These are phyloP conservation scores for Silurus asotus DNA, from an alignment of 2,113 vertebrate species.

Conservation along the genomic window DNA sequence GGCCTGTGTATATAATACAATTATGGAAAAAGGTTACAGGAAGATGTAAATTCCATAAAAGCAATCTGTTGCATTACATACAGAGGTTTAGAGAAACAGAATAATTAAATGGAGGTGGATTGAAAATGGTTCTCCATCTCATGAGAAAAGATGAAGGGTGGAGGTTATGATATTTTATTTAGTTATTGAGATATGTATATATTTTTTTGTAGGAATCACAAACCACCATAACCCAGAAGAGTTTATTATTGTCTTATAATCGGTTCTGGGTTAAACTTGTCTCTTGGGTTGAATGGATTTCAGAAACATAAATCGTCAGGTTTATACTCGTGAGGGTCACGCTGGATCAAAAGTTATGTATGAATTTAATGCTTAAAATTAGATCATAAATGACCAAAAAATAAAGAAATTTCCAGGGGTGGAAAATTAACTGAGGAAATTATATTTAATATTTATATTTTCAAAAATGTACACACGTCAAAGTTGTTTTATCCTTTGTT, in stretches of 20 bases:
- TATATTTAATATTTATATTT: neutral
- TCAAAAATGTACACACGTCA: neutral
- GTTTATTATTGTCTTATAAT: neutral
- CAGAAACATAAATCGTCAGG: neutral
- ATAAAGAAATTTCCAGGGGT: neutral
- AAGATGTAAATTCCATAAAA: constrained; percentile 53
- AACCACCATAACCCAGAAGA: neutral
- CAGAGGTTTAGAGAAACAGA: neutral
- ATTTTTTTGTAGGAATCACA: neutral
- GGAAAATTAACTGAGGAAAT: neutral
- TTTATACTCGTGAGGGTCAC: neutral
- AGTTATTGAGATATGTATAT: neutral
- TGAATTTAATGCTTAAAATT: neutral
- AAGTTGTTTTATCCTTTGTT: neutral
- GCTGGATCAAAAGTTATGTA: neutral
- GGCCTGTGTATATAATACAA: neutral
- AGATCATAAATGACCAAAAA: neutral
- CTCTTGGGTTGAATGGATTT: neutral
- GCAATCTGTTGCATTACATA: constrained; percentile 49
- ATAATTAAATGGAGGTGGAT: neutral
- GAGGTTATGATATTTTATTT: neutral
- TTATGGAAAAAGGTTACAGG: constrained; percentile 25
- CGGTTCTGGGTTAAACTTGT: neutral
- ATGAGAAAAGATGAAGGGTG: too few species aligned
- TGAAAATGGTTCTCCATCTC: neutral